Conservation (phyloP, 2,888 invertebrate genomes). For the Aproaerema taeniolella region DNA sequence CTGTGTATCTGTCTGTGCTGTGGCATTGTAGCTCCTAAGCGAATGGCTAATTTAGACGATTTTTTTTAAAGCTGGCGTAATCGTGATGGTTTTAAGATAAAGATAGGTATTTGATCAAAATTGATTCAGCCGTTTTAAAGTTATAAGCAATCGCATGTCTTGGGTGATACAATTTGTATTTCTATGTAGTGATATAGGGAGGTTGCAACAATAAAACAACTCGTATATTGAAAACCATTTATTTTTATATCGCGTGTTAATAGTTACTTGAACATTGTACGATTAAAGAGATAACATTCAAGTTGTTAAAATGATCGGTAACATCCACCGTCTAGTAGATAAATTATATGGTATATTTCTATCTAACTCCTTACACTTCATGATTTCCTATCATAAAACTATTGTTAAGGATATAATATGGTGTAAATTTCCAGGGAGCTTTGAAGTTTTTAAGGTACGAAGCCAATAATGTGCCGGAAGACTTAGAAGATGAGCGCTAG, state of each 20-base stretch:
- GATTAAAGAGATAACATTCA: constrained; percentile 70
- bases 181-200: too few relatives aligned
- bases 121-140: too few relatives aligned
- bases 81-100: too few relatives aligned
- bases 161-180: too few relatives aligned
- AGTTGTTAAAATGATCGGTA: constrained; percentile 49
- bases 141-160: too few relatives aligned
- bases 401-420: constrained; percentile 31
- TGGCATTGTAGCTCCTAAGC: too few relatives aligned
- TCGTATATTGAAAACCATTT: constrained; percentile 70
- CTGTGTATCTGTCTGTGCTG: too few relatives aligned
- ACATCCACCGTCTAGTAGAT: constrained; percentile 39
- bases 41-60: too few relatives aligned
- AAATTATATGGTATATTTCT: constrained; percentile 34
- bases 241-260: constrained; percentile 47
- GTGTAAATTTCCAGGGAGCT: constrained; percentile 30
- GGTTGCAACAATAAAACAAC: constrained; percentile 42
- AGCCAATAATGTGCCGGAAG: constrained; percentile 60
- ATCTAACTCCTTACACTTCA: constrained; percentile 16
- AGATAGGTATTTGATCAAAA: too few relatives aligned
- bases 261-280: constrained; percentile 47
- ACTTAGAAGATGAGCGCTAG: constrained; percentile 36
- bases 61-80: too few relatives aligned
- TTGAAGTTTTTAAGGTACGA: constrained; percentile 32
- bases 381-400: constrained; percentile 22